Base-by-base conservation (phyloP, 1,140 invertebrate genomes). In the Panagrolaimus sp. region DNA sequence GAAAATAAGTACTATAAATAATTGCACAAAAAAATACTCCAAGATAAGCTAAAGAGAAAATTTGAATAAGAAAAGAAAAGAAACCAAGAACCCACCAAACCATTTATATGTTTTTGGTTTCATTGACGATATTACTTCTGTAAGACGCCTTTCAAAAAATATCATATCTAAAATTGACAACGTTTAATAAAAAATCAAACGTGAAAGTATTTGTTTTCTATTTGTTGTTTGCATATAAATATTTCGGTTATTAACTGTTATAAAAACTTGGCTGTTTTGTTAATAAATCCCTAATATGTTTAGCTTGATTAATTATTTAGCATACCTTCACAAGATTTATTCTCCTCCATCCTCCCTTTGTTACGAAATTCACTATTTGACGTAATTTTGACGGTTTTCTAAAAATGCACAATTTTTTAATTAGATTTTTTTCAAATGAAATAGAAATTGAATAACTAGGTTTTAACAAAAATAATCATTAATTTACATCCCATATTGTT, bases 51-150 rank as follows among this genome's bases (percentile, higher is more conserved):
- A 71, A 55, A 45, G 72, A n/a, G 26, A 68, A 17, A 44, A 69
- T 14, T 12, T 2, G 1, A 21, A 58, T 58, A 21, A 26, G 0
- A 17, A 58, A 58, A 3, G 10, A 4, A 24, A n/a, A 12, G 17
- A 58, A 58, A 21, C 8, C 64, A 45, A 74, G 47, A 46, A 64
- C 63, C 43, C n/a, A 93, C 91, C 90, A 88, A 93, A 89, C 94
- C 94, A 97, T 86, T 92, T 87, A 73, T 89, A 88, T 67, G 93
- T 93, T 63, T 91, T 89, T 63, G 94, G 94, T 81, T 93, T 91
- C 71, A 95, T 87, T 84, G 91, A 92, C 74, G 90, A 89, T 83
- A 96, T 93, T n/a, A 97, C 92, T 88, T 97, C 94, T 8, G 93
- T 96, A 2, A 97, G 85, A 67, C 94, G 87, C 71, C 93, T 88